Base-by-base conservation (phyloP, 1,140 invertebrate genomes). In the Trinorchestia longiramus region DNA sequence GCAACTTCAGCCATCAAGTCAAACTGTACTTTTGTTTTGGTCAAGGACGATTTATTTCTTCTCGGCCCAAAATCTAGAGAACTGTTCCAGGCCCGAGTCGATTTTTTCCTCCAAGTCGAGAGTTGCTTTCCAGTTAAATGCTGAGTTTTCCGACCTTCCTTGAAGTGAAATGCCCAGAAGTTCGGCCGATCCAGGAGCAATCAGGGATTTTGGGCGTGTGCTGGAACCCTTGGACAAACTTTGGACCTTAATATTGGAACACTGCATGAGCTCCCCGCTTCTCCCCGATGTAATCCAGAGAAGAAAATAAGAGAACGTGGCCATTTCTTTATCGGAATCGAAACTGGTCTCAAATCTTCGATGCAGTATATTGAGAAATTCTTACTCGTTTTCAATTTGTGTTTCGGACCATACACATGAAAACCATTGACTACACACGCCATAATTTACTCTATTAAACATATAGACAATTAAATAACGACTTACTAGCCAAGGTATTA, bases 181-280 rank as follows among this genome's bases (percentile, higher is more conserved):
- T 90, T 42, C 88, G n/a, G 36, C 88, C 88, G 43, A 90, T 90
- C 88, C 43, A 17, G 43, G 88, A 90, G 88, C 88, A 90, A 90
- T 90, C 88, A 90, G 41, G 41, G 43, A 90, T 90, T 90, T 90
- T 90, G 41, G 41, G n/a, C 41, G n/a, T 42, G 41, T 43, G 88
- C 4, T 11, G 88, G 43, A 90, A 90, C 88, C 88, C 88, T 90
- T 90, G 28, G 88, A 90, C 88, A 90, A 90, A 90, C 88, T 90
- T 90, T 90, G 88, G 88, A 15, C 43, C 88, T 1, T 90, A 42
- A 90, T 90, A 90, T 90, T 90, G 88, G 88, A 90, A 90, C 88
- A 90, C 88, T 90, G 88, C 88, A 90, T 90, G 36, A 90, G 88
- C 88, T 42, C 28, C n/a, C 17, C n/a, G 88, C 43, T 90, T 43